Evolutionary conservation across 2,888 invertebrate genomes (phyloP).

Genomic region (Philereme transversata): DNA sequence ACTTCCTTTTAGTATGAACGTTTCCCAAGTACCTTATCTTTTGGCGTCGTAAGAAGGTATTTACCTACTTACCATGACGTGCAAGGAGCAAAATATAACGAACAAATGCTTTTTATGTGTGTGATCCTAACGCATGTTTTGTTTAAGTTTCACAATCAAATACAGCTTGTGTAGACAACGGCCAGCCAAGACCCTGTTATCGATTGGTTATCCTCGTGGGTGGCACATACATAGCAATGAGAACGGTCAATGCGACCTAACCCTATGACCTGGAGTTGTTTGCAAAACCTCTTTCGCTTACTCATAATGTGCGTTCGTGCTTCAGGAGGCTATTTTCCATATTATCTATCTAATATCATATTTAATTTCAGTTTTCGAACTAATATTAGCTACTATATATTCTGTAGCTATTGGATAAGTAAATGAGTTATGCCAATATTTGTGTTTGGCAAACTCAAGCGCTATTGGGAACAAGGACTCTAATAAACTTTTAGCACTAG

Average conservation of each 20-base stretch:
- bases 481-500: constrained; percentile 8
- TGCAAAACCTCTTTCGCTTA: constrained; percentile 30
- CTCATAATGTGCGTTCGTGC: constrained; percentile 6
- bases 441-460: constrained; percentile 9
- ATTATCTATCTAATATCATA: too few species aligned
- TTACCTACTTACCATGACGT: too few species aligned
- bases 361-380: constrained; percentile 3
- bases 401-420: not conserved
- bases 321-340: not conserved
- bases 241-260: constrained; percentile 36
- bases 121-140: not conserved
- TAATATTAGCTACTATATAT: constrained; percentile 5
- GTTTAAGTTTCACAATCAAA: not conserved
- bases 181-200: constrained; percentile 28
- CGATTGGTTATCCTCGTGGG: constrained; percentile 34
- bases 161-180: constrained; percentile 23
- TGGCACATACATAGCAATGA: constrained; percentile 36
- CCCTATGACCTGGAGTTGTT: constrained; percentile 37
- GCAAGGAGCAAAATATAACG: too few species aligned
- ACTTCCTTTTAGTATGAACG: not conserved
- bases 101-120: too few species aligned
- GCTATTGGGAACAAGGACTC: constrained; percentile 4
- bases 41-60: not conserved
- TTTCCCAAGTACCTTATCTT: not conserved
- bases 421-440: constrained; percentile 1